Evolutionary conservation across 2,113 vertebrate genomes (phyloP), one percentile per base, ranked within the genome.

Genomic region (human): DNA sequence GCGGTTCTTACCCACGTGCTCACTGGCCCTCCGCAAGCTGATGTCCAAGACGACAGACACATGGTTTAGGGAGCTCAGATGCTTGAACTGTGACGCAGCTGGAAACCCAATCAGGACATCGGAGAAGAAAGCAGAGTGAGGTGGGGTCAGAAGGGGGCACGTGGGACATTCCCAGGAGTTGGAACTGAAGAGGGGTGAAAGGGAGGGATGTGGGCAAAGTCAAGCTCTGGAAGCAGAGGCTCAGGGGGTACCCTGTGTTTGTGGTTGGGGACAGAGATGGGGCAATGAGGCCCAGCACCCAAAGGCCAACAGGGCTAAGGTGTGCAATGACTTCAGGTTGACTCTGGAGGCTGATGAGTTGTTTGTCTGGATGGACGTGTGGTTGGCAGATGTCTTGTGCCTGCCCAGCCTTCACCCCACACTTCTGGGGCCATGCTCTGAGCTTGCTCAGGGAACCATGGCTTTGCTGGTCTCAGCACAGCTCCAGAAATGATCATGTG

Each of bases 281-380:
- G n/a, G 57, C 45, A 50, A 68, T 7, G 75, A 78, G 25, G 45
- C 40, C 55, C 48, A 30, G 55, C 40, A 16, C 30, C 93, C 38
- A 50, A 50, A 61, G 32, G 8, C 27, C 23, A 17, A 12, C 18
- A 12, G 9, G 35, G 35, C 27, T 12, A 16, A 32, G 27, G 17
- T 32, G 10, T 10, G 18, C 38, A 16, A 2, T 23, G 57, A n/a
- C 40, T 35, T 72, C 12, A 14, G 13, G 10, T 4, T 50, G 79
- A 12, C 72, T 35, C 35, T 18, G 66, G 64, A 38, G 55, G 48
- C 6, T 6, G 16, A 68, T 17, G 14, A 35, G 35, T 17, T 38
- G 3, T 1, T 3, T 4, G 4, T 25, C 23, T 14, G 40, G 85
- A 66, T 4, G 22, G 52, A 3, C 1, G 5, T 14, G 18, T 23